Evolutionary conservation across 2,113 vertebrate genomes (phyloP).

Genomic region (Ctenodactylus gundi): DNA sequence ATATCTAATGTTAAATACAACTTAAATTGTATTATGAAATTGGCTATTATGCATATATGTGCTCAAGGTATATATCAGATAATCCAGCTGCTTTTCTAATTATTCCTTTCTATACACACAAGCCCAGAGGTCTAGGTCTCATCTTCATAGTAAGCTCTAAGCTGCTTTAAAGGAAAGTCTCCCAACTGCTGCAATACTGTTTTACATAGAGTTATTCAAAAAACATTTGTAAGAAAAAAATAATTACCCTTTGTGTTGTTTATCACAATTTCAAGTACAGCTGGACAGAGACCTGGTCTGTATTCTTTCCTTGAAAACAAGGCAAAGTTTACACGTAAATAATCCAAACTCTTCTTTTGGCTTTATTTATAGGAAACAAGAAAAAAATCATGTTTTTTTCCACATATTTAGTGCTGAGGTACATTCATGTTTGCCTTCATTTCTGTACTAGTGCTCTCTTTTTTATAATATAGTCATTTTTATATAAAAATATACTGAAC

Average conservation of each 20-base stretch:
- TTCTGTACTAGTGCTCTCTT: neutral
- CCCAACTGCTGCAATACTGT: neutral
- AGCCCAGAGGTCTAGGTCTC: neutral
- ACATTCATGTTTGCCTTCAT: neutral
- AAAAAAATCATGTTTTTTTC: neutral
- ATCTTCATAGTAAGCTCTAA: neutral
- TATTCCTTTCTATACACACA: neutral
- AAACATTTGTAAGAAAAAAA: neutral
- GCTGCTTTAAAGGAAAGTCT: neutral
- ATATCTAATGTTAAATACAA: neutral
- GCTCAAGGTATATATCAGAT: neutral
- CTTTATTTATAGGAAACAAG: neutral
- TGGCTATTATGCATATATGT: neutral
- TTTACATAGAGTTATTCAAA: neutral
- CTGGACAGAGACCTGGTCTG: neutral
- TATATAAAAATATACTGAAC: neutral
- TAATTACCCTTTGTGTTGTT: neutral
- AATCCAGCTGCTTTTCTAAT: too few species aligned
- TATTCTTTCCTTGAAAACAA: neutral
- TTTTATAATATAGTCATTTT: neutral
- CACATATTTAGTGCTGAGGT: neutral
- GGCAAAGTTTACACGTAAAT: neutral
- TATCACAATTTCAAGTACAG: neutral
- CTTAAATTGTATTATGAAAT: neutral
- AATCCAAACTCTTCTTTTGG: neutral